phyloP scores from a whole-genome alignment of 2,888 invertebrate genomes.

The Masnerella sp. region DNA sequence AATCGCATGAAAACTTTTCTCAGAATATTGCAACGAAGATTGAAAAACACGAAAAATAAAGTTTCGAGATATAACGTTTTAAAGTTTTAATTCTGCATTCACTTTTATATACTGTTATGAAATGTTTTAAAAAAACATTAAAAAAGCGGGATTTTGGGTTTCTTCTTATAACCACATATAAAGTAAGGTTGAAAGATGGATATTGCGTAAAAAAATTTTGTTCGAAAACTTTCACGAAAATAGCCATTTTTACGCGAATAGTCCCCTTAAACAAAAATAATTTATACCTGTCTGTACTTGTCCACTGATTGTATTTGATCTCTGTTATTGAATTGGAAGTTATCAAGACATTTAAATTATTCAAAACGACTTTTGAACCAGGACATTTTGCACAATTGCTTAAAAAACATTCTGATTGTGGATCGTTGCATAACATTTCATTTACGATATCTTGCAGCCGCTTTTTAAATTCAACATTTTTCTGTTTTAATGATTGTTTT shows the following conservation, averaged over 20 bases:
- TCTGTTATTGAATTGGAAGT: neutral
- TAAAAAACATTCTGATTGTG: neutral
- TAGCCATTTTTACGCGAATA: too few species aligned
- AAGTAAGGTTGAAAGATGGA: too few species aligned
- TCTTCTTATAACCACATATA: too few species aligned
- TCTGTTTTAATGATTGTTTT: neutral
- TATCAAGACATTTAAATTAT: neutral
- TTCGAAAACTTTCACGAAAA: too few species aligned
- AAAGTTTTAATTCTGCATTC: neutral
- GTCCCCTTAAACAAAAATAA: neutral
- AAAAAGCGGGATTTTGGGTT: too few species aligned
- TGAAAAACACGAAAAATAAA: too few species aligned
- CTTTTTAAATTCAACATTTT: neutral
- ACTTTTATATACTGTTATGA: neutral
- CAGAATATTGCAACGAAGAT: too few species aligned
- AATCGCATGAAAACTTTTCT: too few species aligned
- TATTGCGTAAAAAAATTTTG: too few species aligned
- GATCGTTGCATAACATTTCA: neutral
- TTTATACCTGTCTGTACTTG: constrained; percentile 18
- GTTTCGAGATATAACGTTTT: too few species aligned
- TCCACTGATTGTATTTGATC: constrained; percentile 26
- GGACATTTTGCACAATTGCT: constrained; percentile 24
- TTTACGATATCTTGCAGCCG: neutral
- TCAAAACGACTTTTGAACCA: neutral
- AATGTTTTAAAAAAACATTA: neutral